These are phyloP conservation scores for Heliconius sara DNA, from an alignment of 2,888 invertebrate species.

Conservation along the genomic window DNA sequence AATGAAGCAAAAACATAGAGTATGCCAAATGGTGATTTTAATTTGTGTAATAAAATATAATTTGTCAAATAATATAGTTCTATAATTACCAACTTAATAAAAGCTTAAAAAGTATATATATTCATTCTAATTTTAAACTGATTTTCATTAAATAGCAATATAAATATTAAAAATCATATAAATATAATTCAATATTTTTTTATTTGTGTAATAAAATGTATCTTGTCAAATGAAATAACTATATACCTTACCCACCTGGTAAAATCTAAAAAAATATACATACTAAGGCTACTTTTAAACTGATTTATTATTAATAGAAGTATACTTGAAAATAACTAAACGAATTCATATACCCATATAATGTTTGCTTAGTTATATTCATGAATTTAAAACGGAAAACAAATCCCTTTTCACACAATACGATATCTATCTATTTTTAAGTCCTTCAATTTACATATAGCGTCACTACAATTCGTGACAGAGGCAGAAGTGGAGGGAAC, in stretches of 20 bases:
- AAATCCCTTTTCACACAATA: constrained; percentile 2
- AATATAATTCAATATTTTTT: too few relatives aligned
- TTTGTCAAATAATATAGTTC: background rate
- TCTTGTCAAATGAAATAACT: too few relatives aligned
- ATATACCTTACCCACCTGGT: too few relatives aligned
- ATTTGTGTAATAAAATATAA: background rate
- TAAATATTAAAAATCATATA: too few relatives aligned
- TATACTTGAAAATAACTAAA: background rate
- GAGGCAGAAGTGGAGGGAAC: constrained; percentile 52
- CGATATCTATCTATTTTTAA: constrained; percentile 7
- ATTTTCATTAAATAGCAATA: too few relatives aligned
- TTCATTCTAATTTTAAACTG: too few relatives aligned
- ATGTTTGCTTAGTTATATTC: background rate
- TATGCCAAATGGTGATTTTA: constrained; percentile 27
- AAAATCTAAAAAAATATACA: too few relatives aligned
- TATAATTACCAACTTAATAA: background rate
- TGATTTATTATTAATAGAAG: too few relatives aligned
- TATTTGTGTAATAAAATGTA: too few relatives aligned
- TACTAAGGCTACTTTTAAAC: too few relatives aligned
- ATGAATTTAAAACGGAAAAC: background rate
- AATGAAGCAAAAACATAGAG: constrained; percentile 45
- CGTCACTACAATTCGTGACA: constrained; percentile 38
- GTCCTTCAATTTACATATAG: constrained; percentile 9
- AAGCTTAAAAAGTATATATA: background rate
- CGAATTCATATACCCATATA: background rate